Base-by-base conservation (phyloP, 2,113 vertebrate species). In the Elaphurus davidianus region DNA sequence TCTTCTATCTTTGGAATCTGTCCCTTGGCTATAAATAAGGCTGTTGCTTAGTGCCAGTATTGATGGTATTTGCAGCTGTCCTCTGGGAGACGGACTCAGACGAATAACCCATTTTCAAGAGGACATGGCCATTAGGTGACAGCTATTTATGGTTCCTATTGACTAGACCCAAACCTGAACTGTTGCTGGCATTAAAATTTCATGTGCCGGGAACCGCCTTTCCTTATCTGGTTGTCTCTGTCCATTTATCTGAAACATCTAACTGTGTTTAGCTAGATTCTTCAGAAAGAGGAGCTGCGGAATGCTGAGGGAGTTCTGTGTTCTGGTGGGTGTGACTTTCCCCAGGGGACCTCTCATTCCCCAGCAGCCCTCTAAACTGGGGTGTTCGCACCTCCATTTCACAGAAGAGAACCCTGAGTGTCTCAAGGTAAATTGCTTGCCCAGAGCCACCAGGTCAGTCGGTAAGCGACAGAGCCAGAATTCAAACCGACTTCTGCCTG, bases 21-120 rank as follows among this genome's bases (percentile, higher is more conserved):
- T 97, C 93, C 89, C 82, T 90, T 83, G 90, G 84, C 96, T 98
- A 98, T 98, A 98, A 98, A 98, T 98, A 98, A 97, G 96, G 87
- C 81, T 82, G 95, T 98, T 97, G 98, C 96, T 96, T 97, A 92
- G 96, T 96, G 82, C 96, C 96, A 95, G 81, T 94, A 97, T 98
- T 97, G 97, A 98, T 98, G 98, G 96, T 87, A 97, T 98, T 98
- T 96, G 97, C 97, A 98, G 98, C 97, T 97, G 97, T 98, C 98
- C 97, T 97, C 74, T 96, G 98, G 97, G 97, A 98, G 74, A 95
- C 12, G 92, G 96, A 60, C 96, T 98, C 91, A 98, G 96, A 98
- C 90, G 83, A 97, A 97, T 98, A 98, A 98, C 98, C 98, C 87
- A 97, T 98, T 98, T 98, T 96, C 91, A 95, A 96, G 96, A 97